phyloP scores from a whole-genome alignment of 2,797 vertebrate genomes.

The Arrhamphus sclerolepis region DNA sequence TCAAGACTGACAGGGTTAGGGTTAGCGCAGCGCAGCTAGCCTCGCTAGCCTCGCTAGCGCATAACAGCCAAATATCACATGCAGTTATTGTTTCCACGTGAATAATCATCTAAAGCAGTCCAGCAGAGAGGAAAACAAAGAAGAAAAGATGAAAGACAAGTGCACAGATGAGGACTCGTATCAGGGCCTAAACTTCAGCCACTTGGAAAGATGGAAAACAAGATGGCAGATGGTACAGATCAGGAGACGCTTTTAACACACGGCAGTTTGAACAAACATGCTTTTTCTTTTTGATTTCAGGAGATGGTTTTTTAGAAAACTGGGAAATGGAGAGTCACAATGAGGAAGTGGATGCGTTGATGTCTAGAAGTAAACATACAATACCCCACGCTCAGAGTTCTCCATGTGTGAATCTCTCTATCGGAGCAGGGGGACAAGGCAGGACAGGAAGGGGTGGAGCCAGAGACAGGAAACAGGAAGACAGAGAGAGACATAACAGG shows the following conservation, averaged over 20 bases:
- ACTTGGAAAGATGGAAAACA: conserved; percentile 25
- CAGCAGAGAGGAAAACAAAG: too few relatives aligned
- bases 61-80: neutral
- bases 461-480: conserved; percentile 80
- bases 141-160: neutral
- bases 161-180: conserved; percentile 9
- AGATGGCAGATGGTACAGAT: neutral
- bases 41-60: too few relatives aligned
- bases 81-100: neutral
- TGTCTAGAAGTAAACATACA: conserved; percentile 83
- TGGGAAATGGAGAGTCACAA: conserved; percentile 18
- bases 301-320: conserved; percentile 37
- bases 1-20: too few relatives aligned
- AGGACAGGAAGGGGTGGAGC: conserved; percentile 76
- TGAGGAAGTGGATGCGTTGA: conserved; percentile 66
- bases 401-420: conserved; percentile 88
- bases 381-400: conserved; percentile 87
- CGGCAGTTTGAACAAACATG: neutral
- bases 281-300: neutral
- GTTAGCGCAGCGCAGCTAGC: too few relatives aligned
- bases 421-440: conserved; percentile 74
- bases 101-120: too few relatives aligned
- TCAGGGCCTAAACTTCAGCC: conserved; percentile 10
- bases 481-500: conserved; percentile 76
- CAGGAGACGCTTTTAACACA: neutral